A percentile compares a stretch with the other conserved stretches of the same genome.
These are phyloP conservation scores for Enteromius thamalakanensis DNA, from an alignment of 2,797 vertebrate species.

Conservation along the genomic window DNA sequence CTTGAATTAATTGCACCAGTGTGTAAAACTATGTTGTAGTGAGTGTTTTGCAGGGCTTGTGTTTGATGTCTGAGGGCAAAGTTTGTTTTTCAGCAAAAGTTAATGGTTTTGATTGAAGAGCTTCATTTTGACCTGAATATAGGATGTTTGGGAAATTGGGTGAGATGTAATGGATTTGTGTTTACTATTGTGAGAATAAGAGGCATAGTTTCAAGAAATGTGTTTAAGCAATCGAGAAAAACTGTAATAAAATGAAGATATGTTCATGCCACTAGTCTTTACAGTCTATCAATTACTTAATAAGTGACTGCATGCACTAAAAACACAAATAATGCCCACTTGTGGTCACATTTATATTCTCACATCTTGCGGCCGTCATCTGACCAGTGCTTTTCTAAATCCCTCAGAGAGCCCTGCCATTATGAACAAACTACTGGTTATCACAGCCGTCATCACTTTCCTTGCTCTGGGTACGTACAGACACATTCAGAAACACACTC, in stretches of 20 bases:
- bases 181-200: too few relatives aligned
- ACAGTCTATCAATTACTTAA: neutral
- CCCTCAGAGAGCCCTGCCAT: conserved; percentile 61
- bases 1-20: too few relatives aligned
- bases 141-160: too few relatives aligned
- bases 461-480: conserved; percentile 74
- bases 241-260: neutral
- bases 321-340: conserved; percentile 60
- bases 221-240: too few relatives aligned
- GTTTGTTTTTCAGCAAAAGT: too few relatives aligned
- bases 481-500: neutral
- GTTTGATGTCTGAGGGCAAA: too few relatives aligned
- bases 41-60: too few relatives aligned
- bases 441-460: conserved; percentile 71
- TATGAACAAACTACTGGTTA: conserved; percentile 76
- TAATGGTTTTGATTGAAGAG: too few relatives aligned
- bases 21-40: too few relatives aligned
- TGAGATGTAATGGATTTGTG: too few relatives aligned
- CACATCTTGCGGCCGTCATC: neutral
- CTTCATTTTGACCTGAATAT: too few relatives aligned
- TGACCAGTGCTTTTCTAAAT: conserved; percentile 34
- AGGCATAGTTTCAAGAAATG: too few relatives aligned
- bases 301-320: neutral
- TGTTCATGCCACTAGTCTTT: neutral
- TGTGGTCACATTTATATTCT: conserved; percentile 58